Evolutionary conservation across 2,888 invertebrate species (phyloP), one percentile per base, ranked within the genome.

Genomic region (Abrostola triplasia): DNA sequence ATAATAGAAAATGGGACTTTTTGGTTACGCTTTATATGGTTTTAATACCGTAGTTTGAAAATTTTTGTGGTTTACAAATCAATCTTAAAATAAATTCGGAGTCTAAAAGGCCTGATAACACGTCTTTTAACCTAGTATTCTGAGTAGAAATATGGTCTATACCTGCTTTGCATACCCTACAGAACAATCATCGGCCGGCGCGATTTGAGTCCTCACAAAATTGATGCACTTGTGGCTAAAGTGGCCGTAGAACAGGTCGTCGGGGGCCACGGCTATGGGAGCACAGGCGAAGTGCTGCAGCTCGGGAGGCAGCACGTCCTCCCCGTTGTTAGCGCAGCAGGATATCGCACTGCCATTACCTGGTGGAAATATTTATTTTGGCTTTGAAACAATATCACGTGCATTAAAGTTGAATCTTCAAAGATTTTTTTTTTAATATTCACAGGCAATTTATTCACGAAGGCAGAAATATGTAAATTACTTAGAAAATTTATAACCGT

Each of bases 81-180:
- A n/a, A n/a, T n/a, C n/a, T n/a, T n/a, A n/a, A n/a, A n/a, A n/a
- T n/a, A n/a, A n/a, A n/a, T n/a, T n/a, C n/a, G n/a, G n/a, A n/a
- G n/a, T n/a, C n/a, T n/a, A n/a, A n/a, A n/a, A n/a, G n/a, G n/a
- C n/a, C n/a, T n/a, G n/a, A n/a, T n/a, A n/a, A n/a, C n/a, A n/a
- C n/a, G n/a, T n/a, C n/a, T n/a, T n/a, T n/a, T n/a, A n/a, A n/a
- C n/a, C n/a, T n/a, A 2, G 24, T 24, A 24, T 24, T 24, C 1
- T 24, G 1, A 24, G 24, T 24, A 4, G 24, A 1, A 24, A 2
- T 24, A 24, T 24, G 10, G 13, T 51, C 12, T 84, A 59, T 70
- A 96, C 96, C 92, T 97, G 97, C 77, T 96, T 96, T 35, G 96
- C 96, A 85, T 96, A 97, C 10, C 97, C 96, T 36, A 96, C 92